Conservation (phyloP, 2,113 vertebrate species). For the Rhinolophus ferrumequinum region DNA sequence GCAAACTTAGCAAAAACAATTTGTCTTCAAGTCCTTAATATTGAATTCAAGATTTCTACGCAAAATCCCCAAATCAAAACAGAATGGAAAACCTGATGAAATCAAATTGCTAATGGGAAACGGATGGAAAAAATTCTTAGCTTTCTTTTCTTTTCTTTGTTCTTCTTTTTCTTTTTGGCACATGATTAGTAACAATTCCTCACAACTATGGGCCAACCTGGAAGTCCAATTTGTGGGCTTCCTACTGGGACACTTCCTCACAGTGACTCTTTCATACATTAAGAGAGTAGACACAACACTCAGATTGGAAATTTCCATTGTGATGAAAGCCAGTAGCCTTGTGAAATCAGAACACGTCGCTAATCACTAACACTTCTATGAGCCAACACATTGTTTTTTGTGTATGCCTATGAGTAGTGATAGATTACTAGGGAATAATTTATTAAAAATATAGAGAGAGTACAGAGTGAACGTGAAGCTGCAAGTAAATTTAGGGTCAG, state of each 20-base stretch:
- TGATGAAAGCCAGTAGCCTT: neutral
- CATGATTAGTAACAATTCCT: neutral
- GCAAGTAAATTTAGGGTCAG: neutral
- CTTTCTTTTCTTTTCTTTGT: neutral
- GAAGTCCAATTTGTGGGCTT: neutral
- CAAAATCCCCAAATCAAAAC: neutral
- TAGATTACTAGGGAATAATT: neutral
- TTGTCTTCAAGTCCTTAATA: neutral
- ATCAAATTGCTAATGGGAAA: neutral
- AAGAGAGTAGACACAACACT: neutral
- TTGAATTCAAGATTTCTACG: neutral
- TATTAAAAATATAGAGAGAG: neutral
- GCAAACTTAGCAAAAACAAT: neutral
- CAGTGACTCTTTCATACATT: neutral
- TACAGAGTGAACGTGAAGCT: neutral
- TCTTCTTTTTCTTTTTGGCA: neutral
- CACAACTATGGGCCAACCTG: neutral
- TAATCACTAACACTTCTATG: neutral
- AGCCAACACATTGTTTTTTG: neutral
- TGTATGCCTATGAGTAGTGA: neutral
- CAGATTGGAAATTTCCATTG: neutral
- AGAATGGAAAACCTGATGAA: neutral
- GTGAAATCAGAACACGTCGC: neutral
- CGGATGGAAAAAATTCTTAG: neutral
- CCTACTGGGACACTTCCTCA: neutral